Percentiles rank a stretch among this genome's conserved stretches.
Evolutionary conservation across 2,888 invertebrate species (phyloP).

Genomic region (Trisateles emortualis): DNA sequence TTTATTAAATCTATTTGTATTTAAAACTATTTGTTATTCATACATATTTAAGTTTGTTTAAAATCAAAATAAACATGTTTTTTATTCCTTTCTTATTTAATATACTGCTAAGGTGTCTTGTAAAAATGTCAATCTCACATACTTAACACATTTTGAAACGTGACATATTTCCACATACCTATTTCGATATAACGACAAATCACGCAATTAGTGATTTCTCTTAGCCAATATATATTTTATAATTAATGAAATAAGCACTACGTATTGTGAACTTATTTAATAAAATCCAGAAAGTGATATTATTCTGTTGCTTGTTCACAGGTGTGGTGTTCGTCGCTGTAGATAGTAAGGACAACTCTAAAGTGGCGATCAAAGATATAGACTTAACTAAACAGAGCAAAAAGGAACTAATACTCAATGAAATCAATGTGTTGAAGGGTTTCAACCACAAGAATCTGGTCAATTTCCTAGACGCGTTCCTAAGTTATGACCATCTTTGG

Average conservation of each 20-base stretch:
- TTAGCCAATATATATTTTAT: background rate
- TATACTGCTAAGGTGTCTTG: too few species aligned
- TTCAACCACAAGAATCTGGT: conserved; percentile 98
- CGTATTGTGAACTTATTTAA: conserved; percentile 29
- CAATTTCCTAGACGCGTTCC: conserved; percentile 97
- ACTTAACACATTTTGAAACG: too few species aligned
- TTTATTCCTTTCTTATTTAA: too few species aligned
- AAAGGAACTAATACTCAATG: conserved; percentile 97
- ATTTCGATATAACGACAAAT: background rate
- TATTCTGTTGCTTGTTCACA: conserved; percentile 49
- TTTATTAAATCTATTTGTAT: too few species aligned
- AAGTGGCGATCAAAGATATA: conserved; percentile 98
- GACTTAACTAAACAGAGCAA: conserved; percentile 97
- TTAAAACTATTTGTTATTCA: too few species aligned
- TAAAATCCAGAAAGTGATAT: conserved; percentile 8
- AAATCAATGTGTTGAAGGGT: conserved; percentile 96
- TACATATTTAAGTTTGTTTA: too few species aligned
- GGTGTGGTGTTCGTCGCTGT: conserved; percentile 96
- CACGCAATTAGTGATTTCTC: background rate
- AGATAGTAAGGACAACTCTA: conserved; percentile 90
- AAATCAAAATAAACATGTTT: too few species aligned
- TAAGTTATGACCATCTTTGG: conserved; percentile 97
- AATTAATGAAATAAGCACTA: background rate
- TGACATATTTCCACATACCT: background rate
- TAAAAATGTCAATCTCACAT: too few species aligned